Percentiles rank a stretch among this genome's conserved stretches.
Conservation (phyloP, 1,140 invertebrate species). For the Drosophila erecta region DNA sequence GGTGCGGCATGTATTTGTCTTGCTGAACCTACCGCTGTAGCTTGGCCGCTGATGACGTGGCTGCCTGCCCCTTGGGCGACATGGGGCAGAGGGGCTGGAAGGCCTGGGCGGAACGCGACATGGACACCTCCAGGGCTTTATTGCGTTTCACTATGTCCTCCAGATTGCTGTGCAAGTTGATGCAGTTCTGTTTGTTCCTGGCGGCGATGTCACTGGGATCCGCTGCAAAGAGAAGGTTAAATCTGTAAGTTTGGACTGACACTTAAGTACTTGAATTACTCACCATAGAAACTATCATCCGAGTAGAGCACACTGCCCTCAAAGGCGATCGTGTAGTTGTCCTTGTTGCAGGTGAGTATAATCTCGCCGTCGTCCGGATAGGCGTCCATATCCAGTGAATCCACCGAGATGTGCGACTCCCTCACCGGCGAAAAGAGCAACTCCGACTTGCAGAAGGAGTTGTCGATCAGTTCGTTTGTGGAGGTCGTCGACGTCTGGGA, state of each 20-base stretch:
- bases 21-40: conserved; percentile 77
- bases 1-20: conserved; percentile 1
- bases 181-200: conserved; percentile 82
- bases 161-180: conserved; percentile 82
- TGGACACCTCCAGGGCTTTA: conserved; percentile 88
- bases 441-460: conserved; percentile 94
- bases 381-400: conserved; percentile 94
- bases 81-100: conserved; percentile 94
- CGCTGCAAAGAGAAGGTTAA: conserved; percentile 29
- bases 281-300: conserved; percentile 92
- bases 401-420: conserved; percentile 94
- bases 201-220: conserved; percentile 73
- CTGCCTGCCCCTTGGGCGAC: conserved; percentile 87
- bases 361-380: conserved; percentile 90
- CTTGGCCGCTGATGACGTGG: conserved; percentile 51
- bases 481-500: conserved; percentile 78
- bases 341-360: conserved; percentile 95
- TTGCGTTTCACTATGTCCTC: conserved; percentile 83
- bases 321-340: conserved; percentile 97
- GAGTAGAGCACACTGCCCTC: conserved; percentile 95
- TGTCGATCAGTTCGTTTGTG: conserved; percentile 81
- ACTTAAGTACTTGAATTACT: conserved; percentile 31
- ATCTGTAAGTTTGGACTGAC: neutral
- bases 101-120: conserved; percentile 92
- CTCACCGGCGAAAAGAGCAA: conserved; percentile 96